Conservation (phyloP, 2,113 vertebrate genomes). For the Brienomyrus longianalis region DNA sequence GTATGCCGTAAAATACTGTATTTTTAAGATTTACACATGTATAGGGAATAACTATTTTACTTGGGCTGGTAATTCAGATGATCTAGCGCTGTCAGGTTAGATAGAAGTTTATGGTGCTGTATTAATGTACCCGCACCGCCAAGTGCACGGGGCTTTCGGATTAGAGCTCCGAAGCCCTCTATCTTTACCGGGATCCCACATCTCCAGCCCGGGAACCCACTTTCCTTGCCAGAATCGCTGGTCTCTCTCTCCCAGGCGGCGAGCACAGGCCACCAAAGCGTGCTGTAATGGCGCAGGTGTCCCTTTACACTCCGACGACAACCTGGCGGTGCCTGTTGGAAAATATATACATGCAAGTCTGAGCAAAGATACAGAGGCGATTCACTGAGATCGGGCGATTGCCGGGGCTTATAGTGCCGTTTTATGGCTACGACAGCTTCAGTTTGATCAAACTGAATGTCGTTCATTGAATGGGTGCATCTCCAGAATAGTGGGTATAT, state of each 20-base stretch:
- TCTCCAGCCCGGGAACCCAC: not conserved
- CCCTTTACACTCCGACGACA: not conserved
- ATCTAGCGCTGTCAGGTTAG: not conserved
- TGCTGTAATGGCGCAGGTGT: not conserved
- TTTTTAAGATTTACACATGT: not conserved
- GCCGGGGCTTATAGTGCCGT: not conserved
- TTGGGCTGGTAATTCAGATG: not conserved
- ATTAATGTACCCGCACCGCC: not conserved
- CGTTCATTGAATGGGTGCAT: not conserved
- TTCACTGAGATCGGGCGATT: not conserved
- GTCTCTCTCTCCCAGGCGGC: not conserved
- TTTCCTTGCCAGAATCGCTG: not conserved
- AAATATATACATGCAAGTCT: not conserved
- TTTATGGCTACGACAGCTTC: not conserved
- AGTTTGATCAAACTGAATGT: not conserved
- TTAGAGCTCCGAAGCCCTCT: not conserved
- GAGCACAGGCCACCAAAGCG: not conserved
- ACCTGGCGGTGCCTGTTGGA: not conserved
- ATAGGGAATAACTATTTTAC: not conserved
- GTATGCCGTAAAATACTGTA: not conserved
- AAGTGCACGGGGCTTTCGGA: not conserved
- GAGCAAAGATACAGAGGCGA: not conserved
- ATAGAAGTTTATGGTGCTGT: not conserved
- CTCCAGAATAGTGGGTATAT: not conserved
- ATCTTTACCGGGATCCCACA: not conserved